phyloP scores from a whole-genome alignment of 2,888 invertebrate genomes.

The Diaprepes abbreviatus region DNA sequence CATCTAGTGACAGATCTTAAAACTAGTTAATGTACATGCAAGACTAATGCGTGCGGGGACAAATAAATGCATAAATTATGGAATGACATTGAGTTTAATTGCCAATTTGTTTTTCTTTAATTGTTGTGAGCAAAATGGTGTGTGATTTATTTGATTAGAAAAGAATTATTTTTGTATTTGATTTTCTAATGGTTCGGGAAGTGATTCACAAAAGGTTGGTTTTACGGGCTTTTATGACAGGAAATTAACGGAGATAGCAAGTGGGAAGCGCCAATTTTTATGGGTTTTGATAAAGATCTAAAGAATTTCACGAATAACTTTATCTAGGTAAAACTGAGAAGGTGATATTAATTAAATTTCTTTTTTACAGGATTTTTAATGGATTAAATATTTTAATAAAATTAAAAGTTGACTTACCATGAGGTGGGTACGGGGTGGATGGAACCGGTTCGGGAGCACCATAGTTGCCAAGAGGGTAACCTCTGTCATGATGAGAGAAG shows the following conservation, averaged over 20 bases:
- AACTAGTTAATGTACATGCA: constrained; percentile 12
- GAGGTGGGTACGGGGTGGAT: constrained; percentile 83
- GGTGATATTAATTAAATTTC: not conserved
- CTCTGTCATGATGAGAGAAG: constrained; percentile 75
- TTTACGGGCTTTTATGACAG: constrained; percentile 15
- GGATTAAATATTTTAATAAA: constrained; percentile 10
- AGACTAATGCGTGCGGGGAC: constrained; percentile 3
- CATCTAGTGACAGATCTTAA: constrained; percentile 59
- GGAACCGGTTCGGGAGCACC: constrained; percentile 77
- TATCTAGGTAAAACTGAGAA: not conserved
- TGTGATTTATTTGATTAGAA: constrained; percentile 32
- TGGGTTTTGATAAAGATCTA: constrained; percentile 13
- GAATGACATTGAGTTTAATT: constrained; percentile 35
- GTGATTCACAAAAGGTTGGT: constrained; percentile 7
- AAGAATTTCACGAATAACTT: not conserved
- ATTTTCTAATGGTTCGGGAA: not conserved
- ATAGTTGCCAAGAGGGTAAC: constrained; percentile 83
- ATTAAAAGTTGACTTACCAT: constrained; percentile 70
- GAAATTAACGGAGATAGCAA: constrained; percentile 19
- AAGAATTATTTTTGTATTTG: constrained; percentile 1
- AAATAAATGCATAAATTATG: constrained; percentile 29
- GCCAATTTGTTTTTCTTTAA: constrained; percentile 32
- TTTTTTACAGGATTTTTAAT: not conserved
- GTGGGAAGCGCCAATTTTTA: constrained; percentile 2
- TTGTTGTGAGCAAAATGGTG: constrained; percentile 15